Conservation (phyloP, 1,140 invertebrate species). For the Euwallacea fornicatus region DNA sequence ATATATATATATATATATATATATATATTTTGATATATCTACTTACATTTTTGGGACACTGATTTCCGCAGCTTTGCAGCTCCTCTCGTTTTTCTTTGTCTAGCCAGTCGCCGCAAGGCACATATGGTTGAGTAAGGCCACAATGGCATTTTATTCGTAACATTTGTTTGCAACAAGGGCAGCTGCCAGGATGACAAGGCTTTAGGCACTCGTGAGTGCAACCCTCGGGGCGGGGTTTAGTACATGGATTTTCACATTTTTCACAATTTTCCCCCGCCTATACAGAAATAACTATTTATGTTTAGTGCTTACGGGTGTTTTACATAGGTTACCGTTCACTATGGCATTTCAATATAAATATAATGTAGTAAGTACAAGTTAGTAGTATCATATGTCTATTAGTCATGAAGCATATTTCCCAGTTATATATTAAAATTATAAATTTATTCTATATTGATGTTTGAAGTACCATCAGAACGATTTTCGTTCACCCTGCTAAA, state of each 20-base stretch:
- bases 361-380: too few species aligned
- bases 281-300: slow-evolving; percentile 1
- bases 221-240: slow-evolving; percentile 67
- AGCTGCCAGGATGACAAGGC: slow-evolving; percentile 73
- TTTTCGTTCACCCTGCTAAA: too few species aligned
- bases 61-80: slow-evolving; percentile 75
- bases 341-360: too few species aligned
- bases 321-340: too few species aligned
- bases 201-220: slow-evolving; percentile 78
- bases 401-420: too few species aligned
- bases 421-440: too few species aligned
- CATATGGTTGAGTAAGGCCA: slow-evolving; percentile 69
- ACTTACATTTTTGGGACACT: slow-evolving; percentile 81
- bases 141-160: slow-evolving; percentile 80
- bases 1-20: too few species aligned
- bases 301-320: too few species aligned
- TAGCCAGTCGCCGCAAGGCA: slow-evolving; percentile 70
- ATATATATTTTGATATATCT: too few species aligned
- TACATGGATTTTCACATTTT: slow-evolving; percentile 72
- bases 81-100: slow-evolving; percentile 58
- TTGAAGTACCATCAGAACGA: too few species aligned
- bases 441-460: too few species aligned
- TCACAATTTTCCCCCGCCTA: slow-evolving; percentile 63
- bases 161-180: slow-evolving; percentile 70
- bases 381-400: too few species aligned